Percentiles rank a stretch among this genome's conserved stretches.
Conservation (phyloP, 2,113 vertebrate genomes). For the Ctenodactylus gundi region DNA sequence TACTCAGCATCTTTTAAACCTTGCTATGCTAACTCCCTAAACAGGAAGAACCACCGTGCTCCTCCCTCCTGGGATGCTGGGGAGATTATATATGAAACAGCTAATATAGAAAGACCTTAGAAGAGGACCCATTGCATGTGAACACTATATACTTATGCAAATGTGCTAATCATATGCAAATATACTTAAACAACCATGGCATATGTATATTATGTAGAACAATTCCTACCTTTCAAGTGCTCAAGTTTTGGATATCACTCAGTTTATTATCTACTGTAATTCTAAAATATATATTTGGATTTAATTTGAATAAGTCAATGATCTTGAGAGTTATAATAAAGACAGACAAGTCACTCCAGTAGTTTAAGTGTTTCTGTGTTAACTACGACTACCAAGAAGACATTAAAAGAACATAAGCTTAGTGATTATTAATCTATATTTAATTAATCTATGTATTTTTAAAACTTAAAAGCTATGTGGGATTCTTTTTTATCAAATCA, state of each 20-base stretch:
- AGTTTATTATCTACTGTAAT: slow-evolving; percentile 73
- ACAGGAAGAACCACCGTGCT: not conserved
- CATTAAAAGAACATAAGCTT: not conserved
- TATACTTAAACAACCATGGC: no score
- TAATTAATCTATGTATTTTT: slow-evolving; percentile 60
- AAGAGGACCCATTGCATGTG: not conserved
- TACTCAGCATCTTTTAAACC: not conserved
- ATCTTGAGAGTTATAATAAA: not conserved
- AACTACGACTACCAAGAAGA: slow-evolving; percentile 62
- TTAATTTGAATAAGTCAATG: slow-evolving; percentile 62
- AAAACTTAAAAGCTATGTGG: slow-evolving; percentile 61
- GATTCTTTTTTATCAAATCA: slow-evolving; percentile 63
- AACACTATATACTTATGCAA: not conserved
- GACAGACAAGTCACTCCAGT: not conserved
- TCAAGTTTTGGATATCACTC: not conserved
- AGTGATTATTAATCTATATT: not conserved
- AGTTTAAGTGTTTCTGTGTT: not conserved
- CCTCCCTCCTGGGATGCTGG: not conserved
- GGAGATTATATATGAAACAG: not conserved
- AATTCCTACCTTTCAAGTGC: not conserved
- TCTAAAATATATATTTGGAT: slow-evolving; percentile 75
- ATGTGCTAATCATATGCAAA: no score
- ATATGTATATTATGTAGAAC: not conserved
- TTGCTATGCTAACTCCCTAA: not conserved
- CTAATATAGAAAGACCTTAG: not conserved